A percentile compares a stretch with the other conserved stretches of the same genome.
These are phyloP conservation scores for Nephrotoma appendiculata DNA, from an alignment of 2,888 invertebrate genomes.

Conservation along the genomic window DNA sequence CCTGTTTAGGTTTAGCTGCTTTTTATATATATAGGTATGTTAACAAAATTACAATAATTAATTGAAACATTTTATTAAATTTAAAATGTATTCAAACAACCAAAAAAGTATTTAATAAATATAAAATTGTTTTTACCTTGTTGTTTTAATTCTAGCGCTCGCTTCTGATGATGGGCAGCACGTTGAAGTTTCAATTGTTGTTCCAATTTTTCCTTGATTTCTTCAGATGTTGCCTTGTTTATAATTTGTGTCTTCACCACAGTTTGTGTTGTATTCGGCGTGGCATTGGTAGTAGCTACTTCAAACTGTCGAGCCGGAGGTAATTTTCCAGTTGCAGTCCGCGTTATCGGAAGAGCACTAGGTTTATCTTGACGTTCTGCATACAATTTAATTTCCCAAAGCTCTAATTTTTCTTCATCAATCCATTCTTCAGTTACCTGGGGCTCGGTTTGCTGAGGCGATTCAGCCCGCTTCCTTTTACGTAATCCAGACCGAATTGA, in stretches of 20 bases:
- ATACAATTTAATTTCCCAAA: slow-evolving; percentile 93
- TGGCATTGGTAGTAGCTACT: slow-evolving; percentile 12
- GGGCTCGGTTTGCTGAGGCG: slow-evolving; percentile 87
- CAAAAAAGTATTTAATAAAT: not conserved
- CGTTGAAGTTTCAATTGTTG: slow-evolving; percentile 77
- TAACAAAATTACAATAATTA: not conserved
- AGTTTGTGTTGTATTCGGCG: slow-evolving; percentile 14
- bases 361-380: slow-evolving; percentile 66
- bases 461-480: slow-evolving; percentile 84
- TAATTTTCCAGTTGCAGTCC: slow-evolving; percentile 57
- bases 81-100: not conserved
- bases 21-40: not conserved
- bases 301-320: slow-evolving; percentile 27
- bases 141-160: slow-evolving; percentile 46
- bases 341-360: slow-evolving; percentile 59
- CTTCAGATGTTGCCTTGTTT: slow-evolving; percentile 45
- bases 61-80: not conserved
- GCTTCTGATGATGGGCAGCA: slow-evolving; percentile 78
- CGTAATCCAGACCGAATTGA: slow-evolving; percentile 87
- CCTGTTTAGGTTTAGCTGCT: slow-evolving; percentile 5
- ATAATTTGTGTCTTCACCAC: slow-evolving; percentile 16
- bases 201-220: slow-evolving; percentile 82
- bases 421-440: slow-evolving; percentile 93
- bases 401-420: slow-evolving; percentile 84
- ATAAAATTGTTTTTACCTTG: slow-evolving; percentile 22